A percentile compares a stretch with the other conserved stretches of the same genome.
These are phyloP conservation scores for Baccha elongata DNA, from an alignment of 2,888 invertebrate species.

Conservation along the genomic window DNA sequence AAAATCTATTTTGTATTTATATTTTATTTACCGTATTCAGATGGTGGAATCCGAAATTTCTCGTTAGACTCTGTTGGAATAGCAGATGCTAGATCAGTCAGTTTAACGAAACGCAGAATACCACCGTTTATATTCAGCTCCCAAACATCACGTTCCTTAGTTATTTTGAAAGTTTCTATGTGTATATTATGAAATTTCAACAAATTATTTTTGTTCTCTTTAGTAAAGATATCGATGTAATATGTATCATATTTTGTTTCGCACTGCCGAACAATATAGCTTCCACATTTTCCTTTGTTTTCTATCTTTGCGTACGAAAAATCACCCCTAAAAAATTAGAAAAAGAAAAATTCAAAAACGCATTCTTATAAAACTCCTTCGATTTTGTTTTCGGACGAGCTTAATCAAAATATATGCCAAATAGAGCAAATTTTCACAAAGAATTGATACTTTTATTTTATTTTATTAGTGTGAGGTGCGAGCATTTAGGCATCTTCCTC, in stretches of 20 bases:
- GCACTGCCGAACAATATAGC: slow-evolving; percentile 92
- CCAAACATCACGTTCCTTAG: slow-evolving; percentile 78
- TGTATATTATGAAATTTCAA: slow-evolving; percentile 78
- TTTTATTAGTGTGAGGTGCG: too few species aligned
- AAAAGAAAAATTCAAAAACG: not conserved
- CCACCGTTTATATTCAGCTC: slow-evolving; percentile 77
- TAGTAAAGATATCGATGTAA: slow-evolving; percentile 91
- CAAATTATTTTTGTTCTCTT: slow-evolving; percentile 84
- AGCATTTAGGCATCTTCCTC: too few species aligned
- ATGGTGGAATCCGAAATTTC: slow-evolving; percentile 88
- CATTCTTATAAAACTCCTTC: not conserved
- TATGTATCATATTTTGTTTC: slow-evolving; percentile 90
- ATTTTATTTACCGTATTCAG: slow-evolving; percentile 89
- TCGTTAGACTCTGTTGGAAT: slow-evolving; percentile 78
- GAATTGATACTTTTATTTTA: too few species aligned
- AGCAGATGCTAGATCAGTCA: slow-evolving; percentile 79
- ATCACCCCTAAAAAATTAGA: slow-evolving; percentile 86
- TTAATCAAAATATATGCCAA: too few species aligned
- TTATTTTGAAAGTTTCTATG: slow-evolving; percentile 87
- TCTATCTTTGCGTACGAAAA: slow-evolving; percentile 87
- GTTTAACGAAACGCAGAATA: slow-evolving; percentile 76
- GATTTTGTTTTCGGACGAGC: too few species aligned
- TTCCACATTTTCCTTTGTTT: slow-evolving; percentile 89
- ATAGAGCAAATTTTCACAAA: too few species aligned
- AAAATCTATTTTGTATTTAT: not conserved